Evolutionary conservation across 2,797 vertebrate genomes (phyloP), one percentile per base, ranked within the genome.

Genomic region (Neopelma chrysocephalum): DNA sequence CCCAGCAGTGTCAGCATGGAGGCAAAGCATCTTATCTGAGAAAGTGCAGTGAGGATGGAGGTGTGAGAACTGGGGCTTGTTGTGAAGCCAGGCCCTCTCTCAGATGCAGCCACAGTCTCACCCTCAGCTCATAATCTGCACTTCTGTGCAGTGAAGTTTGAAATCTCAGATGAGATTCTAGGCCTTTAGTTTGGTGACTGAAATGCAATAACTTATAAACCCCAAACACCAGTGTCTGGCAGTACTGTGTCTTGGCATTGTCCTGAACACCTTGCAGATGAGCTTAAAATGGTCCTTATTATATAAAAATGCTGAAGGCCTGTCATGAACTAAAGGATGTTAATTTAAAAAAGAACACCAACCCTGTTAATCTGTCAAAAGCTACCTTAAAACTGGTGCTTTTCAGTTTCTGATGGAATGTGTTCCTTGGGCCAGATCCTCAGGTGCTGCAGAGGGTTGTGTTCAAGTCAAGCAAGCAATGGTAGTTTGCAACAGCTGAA

Each of bases 301-400:
- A 22, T 12, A 76, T 36, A 83, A 85, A 91, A 94, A 58, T 68
- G 58, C 47, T 90, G 80, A 87, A 57, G 60, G n/a, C 15, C 50
- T 97, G 86, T 83, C 93, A 90, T 18, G 16, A 76, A 56, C 96
- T 94, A 95, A 95, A 91, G 73, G 89, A 92, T 86, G 60, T 45
- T 96, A 69, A 96, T 97, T 95, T 96, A 90, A 84, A 73, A 80
- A 86, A 29, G 26, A 95, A 75, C 61, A 76, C 58, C 84, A 69
- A 84, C 75, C 85, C 58, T 38, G 11, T 96, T 95, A 93, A 97
- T 95, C 71, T 95, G 73, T 97, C 96, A 96, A 84, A 95, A 97
- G 66, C 87, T 96, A 95, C 96, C 90, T 94, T 93, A 96, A 96
- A 96, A 96, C 92, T 80, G 25, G 9, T 48, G 60, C 96, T 85